phyloP scores from a whole-genome alignment of 2,113 vertebrate genomes.

The Pachypanchax playfairii region DNA sequence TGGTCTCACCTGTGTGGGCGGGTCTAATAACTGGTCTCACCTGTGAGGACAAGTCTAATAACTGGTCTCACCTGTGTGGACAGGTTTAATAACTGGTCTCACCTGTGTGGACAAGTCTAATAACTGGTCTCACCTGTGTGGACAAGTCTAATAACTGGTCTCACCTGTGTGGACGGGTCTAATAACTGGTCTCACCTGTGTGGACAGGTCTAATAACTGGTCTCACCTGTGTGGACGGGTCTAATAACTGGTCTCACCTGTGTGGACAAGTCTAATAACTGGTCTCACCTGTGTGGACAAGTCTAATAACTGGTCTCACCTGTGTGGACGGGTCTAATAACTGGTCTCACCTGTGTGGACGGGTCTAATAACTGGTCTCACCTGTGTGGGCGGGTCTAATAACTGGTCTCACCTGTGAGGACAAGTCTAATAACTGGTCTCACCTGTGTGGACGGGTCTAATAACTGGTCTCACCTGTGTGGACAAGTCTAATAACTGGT shows the following conservation, averaged over 20 bases:
- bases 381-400: slow-evolving; percentile 91
- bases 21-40: slow-evolving; percentile 66
- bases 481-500: too few relatives aligned
- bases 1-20: slow-evolving; percentile 83
- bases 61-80: slow-evolving; percentile 82
- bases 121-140: slow-evolving; percentile 80
- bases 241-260: slow-evolving; percentile 76
- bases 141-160: too few relatives aligned
- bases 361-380: slow-evolving; percentile 78
- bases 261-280: too few relatives aligned
- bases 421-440: too few relatives aligned
- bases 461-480: slow-evolving; percentile 81
- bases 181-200: slow-evolving; percentile 78
- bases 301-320: too few relatives aligned
- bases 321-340: slow-evolving; percentile 94
- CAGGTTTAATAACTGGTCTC: slow-evolving; percentile 78
- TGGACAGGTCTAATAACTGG: slow-evolving; percentile 88
- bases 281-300: slow-evolving; percentile 82
- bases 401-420: slow-evolving; percentile 81
- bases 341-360: slow-evolving; percentile 82
- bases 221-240: slow-evolving; percentile 86
- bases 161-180: slow-evolving; percentile 88
- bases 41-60: slow-evolving; percentile 90
- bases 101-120: slow-evolving; percentile 88
- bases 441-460: slow-evolving; percentile 89